Conservation (phyloP, 2,888 invertebrate species). For the Agonum fuliginosum region DNA sequence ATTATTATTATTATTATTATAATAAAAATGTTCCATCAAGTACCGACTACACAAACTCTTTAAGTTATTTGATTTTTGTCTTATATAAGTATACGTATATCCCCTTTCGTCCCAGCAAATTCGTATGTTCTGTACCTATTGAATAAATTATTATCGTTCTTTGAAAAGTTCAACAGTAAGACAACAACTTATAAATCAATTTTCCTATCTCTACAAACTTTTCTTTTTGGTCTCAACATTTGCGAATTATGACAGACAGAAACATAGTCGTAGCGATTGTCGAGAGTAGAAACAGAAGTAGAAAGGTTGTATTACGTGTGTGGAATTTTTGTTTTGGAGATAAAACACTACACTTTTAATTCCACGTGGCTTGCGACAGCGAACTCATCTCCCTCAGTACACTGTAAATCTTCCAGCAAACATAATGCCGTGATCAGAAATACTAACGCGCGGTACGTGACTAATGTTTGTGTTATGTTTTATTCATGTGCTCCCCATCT, state of each 20-base stretch:
- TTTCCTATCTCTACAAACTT: background rate
- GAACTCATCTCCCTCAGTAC: background rate
- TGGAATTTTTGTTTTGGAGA: background rate
- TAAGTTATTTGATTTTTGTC: too few relatives aligned
- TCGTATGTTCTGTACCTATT: background rate
- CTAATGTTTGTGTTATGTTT: constrained; percentile 55
- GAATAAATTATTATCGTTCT: background rate
- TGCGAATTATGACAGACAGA: background rate
- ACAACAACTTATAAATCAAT: constrained; percentile 4
- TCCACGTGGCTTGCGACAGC: constrained; percentile 9
- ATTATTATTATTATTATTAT: too few relatives aligned
- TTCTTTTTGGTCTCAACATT: background rate
- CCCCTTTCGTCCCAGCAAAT: too few relatives aligned
- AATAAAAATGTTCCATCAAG: too few relatives aligned
- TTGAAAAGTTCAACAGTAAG: background rate
- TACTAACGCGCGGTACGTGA: constrained; percentile 51
- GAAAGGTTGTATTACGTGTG: background rate
- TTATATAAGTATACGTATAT: too few relatives aligned
- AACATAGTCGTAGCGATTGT: constrained; percentile 14
- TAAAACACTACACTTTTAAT: constrained; percentile 30
- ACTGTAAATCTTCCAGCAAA: constrained; percentile 50
- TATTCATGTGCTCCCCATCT: constrained; percentile 50
- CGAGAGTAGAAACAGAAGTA: background rate
- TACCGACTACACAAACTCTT: too few relatives aligned
- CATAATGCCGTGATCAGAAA: constrained; percentile 46